phyloP scores from a whole-genome alignment of 2,888 invertebrate species.

The Scrobipalpa atriplicella region DNA sequence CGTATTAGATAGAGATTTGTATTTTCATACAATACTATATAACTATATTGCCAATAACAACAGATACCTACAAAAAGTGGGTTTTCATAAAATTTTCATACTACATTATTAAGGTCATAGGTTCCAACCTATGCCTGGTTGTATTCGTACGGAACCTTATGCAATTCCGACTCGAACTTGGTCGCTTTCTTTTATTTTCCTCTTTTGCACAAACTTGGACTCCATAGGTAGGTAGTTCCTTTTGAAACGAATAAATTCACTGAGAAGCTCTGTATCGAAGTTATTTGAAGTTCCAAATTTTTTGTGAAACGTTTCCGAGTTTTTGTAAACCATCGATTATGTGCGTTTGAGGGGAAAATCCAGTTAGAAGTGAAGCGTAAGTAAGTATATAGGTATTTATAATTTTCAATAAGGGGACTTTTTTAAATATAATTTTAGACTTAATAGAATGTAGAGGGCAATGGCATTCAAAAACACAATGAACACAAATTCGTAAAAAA shows the following conservation, averaged over 20 bases:
- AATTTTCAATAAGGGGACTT: neutral
- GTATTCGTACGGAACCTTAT: no score
- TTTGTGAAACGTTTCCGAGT: slow-evolving; percentile 8
- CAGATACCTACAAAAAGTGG: no score
- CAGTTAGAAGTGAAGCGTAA: slow-evolving; percentile 12
- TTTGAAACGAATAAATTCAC: slow-evolving; percentile 23
- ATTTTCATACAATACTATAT: no score
- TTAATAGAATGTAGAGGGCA: no score
- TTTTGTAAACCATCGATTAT: slow-evolving; percentile 16
- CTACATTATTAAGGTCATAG: no score
- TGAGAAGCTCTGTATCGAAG: neutral
- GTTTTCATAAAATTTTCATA: no score
- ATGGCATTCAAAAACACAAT: no score
- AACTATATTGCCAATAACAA: no score
- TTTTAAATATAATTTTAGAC: neutral
- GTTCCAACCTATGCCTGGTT: no score
- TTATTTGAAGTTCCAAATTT: slow-evolving; percentile 4
- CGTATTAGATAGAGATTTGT: no score
- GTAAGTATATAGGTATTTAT: neutral
- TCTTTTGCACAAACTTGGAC: slow-evolving; percentile 7
- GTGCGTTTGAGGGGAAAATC: slow-evolving; percentile 21
- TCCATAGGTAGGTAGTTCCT: neutral
- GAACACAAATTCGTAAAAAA: no score
- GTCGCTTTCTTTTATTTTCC: neutral
- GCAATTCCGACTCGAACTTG: no score